phyloP scores from a whole-genome alignment of 1,140 invertebrate genomes.

The Yoshiicerus persimilis region DNA sequence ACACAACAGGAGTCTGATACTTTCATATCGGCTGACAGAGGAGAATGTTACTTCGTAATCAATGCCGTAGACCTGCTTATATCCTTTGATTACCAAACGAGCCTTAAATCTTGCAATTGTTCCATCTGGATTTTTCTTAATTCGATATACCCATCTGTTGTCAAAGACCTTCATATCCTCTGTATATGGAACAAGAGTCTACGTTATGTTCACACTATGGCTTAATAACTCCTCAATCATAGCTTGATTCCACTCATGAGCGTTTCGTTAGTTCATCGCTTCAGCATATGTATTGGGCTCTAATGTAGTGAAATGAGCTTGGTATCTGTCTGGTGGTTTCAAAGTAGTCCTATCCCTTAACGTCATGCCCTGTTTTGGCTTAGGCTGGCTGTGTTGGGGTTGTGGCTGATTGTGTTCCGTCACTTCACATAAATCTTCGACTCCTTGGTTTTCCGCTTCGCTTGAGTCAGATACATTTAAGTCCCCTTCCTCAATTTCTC shows the following conservation, averaged over 20 bases:
- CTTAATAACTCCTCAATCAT: constrained; percentile 45
- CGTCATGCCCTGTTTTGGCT: background rate
- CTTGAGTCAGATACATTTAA: no score
- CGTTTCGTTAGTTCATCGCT: constrained; percentile 34
- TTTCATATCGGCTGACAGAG: constrained; percentile 52
- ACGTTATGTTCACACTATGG: constrained; percentile 43
- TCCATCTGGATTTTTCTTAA: constrained; percentile 50
- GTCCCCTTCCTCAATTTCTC: background rate
- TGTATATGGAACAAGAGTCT: constrained; percentile 49
- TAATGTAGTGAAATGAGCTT: background rate
- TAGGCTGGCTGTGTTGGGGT: no score
- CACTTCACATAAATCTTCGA: no score
- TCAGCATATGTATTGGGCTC: constrained; percentile 35
- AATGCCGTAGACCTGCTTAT: constrained; percentile 52
- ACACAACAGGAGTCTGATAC: constrained; percentile 46
- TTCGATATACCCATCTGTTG: constrained; percentile 54
- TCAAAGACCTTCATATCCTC: constrained; percentile 41
- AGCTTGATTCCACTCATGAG: constrained; percentile 40
- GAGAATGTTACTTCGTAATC: constrained; percentile 56
- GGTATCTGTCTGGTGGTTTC: constrained; percentile 11
- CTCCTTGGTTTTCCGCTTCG: background rate
- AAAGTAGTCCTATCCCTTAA: background rate
- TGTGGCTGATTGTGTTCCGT: no score
- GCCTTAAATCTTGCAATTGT: constrained; percentile 49
- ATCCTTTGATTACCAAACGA: constrained; percentile 54